A percentile compares a stretch with the other conserved stretches of the same genome.
Conservation (phyloP, 2,113 vertebrate species). For the Petroica traversi region DNA sequence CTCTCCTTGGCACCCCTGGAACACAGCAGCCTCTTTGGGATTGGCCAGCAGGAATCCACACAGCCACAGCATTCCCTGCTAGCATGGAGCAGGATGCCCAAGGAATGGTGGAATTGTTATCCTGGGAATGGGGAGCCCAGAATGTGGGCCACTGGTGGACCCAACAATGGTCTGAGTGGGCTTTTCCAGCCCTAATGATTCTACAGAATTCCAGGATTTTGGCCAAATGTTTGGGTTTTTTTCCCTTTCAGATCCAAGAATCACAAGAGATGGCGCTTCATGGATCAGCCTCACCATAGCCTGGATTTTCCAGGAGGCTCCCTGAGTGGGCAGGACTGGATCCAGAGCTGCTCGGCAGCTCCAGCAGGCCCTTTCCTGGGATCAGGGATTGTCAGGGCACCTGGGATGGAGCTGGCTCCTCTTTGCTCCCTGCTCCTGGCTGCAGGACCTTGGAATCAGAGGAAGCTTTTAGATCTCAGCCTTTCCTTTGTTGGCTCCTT, state of each 20-base stretch:
- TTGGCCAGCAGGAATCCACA: not conserved
- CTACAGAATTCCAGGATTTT: not conserved
- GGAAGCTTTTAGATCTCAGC: not conserved
- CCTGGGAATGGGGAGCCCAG: not conserved
- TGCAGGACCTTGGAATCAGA: not conserved
- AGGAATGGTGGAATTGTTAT: not conserved
- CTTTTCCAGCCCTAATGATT: not conserved
- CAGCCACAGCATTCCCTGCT: not conserved
- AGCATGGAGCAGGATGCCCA: not conserved
- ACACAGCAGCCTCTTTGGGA: not conserved
- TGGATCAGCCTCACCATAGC: not conserved
- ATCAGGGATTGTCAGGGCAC: accelerated
- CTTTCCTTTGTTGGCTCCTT: not conserved
- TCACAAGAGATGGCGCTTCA: accelerated
- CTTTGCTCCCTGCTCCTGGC: not conserved
- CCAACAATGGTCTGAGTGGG: not conserved
- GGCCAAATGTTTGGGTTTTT: not conserved
- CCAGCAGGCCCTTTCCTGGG: not conserved
- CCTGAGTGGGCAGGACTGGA: not conserved
- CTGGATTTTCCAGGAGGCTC: not conserved
- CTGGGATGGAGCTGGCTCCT: not conserved
- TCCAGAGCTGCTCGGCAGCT: not conserved
- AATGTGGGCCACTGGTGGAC: not conserved
- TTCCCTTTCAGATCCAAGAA: not conserved
- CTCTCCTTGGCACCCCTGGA: not conserved